Base-by-base conservation (phyloP, 1,140 invertebrate genomes). In the Heliconius melpomene region DNA sequence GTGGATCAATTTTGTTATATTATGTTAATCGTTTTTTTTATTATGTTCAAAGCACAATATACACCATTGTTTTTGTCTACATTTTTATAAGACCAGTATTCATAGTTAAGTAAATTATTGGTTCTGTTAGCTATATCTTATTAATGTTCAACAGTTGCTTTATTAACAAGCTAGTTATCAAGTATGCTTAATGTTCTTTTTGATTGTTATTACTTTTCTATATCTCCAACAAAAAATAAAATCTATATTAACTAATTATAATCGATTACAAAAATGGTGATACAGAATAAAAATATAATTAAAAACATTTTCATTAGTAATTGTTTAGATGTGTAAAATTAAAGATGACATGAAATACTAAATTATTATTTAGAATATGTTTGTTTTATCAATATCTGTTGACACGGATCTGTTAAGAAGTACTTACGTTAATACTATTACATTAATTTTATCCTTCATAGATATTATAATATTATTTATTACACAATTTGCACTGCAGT, bases 31-130 rank as follows among this genome's bases (percentile, higher is more conserved):
- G 60, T 66, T 66, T 66, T 11, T 29, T 66, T 66, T 11, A 29
- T 66, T 16, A 66, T 23, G 23, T 66, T 29, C 9, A 66, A 66
- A 29, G 13, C 60, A 66, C 60, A 66, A 66, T 66, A 66, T 66
- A 26, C 60, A 26, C 60, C 60, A 66, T 66, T 66, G 23, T 29
- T 66, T 60, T 66, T 66, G 26, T 66, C 13, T 66, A 66, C 60
- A n/a, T 66, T 6, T 66, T 66, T 66, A 66, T 66, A 66, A 66
- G 60, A 66, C 23, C 60, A 66, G 60, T 66, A 66, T 66, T 66
- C 60, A 29, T 66, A 66, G 60, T 66, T 66, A 29, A 66, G 60
- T 66, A 66, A 66, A 66, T 66, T 66, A 66, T 66, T 66, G 60
- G 60, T 66, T 66, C 11, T 66, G 60, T 66, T 66, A 26, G 60